Conservation (phyloP, 2,113 vertebrate genomes). For the Pagrus major region DNA sequence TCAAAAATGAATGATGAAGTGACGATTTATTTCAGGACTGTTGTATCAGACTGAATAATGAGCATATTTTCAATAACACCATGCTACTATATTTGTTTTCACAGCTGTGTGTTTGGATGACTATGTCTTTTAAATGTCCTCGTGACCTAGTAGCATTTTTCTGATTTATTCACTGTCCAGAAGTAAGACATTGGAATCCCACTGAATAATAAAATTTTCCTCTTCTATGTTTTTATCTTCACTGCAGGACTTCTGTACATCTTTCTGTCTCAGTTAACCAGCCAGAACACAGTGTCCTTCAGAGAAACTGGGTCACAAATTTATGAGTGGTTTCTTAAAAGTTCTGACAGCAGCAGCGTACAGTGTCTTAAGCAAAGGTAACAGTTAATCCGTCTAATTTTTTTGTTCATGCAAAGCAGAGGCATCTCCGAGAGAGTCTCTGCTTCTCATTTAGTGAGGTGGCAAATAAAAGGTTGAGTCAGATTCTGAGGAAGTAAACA, state of each 20-base stretch:
- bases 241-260: slow-evolving; percentile 35
- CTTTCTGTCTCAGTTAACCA: slow-evolving; percentile 32
- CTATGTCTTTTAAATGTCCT: slow-evolving; percentile 20
- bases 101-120: slow-evolving; percentile 1
- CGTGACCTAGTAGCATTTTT: slow-evolving; percentile 36
- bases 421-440: slow-evolving; percentile 12
- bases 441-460: slow-evolving; percentile 50
- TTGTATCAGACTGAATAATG: not conserved
- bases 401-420: slow-evolving; percentile 6
- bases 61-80: not conserved
- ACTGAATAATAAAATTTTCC: slow-evolving; percentile 44
- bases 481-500: slow-evolving; percentile 25
- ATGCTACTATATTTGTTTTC: not conserved
- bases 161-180: slow-evolving; percentile 41
- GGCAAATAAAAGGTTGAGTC: slow-evolving; percentile 38
- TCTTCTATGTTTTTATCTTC: slow-evolving; percentile 32
- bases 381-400: slow-evolving; percentile 47
- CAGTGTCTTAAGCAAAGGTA: slow-evolving; percentile 30
- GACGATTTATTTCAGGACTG: not conserved
- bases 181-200: slow-evolving; percentile 29
- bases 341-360: slow-evolving; percentile 24
- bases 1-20: too few relatives aligned
- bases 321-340: slow-evolving; percentile 48
- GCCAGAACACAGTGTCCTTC: slow-evolving; percentile 61
- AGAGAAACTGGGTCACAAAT: slow-evolving; percentile 51